Evolutionary conservation across 2,797 vertebrate genomes (phyloP), one percentile per base, ranked within the genome.

Genomic region (Cyclopterus lumpus): DNA sequence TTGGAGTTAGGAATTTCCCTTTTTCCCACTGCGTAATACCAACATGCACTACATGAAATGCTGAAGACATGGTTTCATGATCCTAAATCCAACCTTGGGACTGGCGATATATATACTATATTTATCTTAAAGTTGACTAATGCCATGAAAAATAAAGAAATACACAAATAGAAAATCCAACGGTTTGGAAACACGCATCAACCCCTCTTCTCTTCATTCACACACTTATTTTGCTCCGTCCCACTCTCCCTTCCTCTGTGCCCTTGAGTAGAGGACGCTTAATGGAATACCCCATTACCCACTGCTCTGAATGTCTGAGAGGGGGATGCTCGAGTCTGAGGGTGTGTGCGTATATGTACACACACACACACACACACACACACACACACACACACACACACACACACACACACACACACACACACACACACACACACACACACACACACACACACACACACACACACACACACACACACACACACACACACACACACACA

Each of bases 241-340:
- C 53, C 34, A 46, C 73, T 71, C 71, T 83, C 66, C 51, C 72
- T 81, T 64, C 71, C 72, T 85, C 72, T 79, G 28, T 87, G 89
- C 80, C 90, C 91, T 93, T 92, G 84, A 90, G 80, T 80, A 88
- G 84, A 92, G 90, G 89, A 87, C 84, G 6, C 86, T 88, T 89
- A 87, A 88, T 88, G 86, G 90, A 91, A 90, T 81, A 89, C 87
- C 87, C 86, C 82, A 86, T 85, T 88, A 88, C 67, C 81, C 75
- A 78, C 51, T 67, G 77, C 79, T 85, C 79, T 83, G 79, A 84
- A 57, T 84, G 62, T 72, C 42, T 65, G 30, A 70, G 67, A 62
- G 76, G 77, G 75, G 83, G 82, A 62, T 73, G 71, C 78, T 86
- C 75, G 75, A 84, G 69, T 83, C 80, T 77, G 73, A 65, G 75